Percentiles rank a stretch among this genome's conserved stretches.
Conservation (phyloP, 2,888 invertebrate species). For the Drosophila melanosoma region DNA sequence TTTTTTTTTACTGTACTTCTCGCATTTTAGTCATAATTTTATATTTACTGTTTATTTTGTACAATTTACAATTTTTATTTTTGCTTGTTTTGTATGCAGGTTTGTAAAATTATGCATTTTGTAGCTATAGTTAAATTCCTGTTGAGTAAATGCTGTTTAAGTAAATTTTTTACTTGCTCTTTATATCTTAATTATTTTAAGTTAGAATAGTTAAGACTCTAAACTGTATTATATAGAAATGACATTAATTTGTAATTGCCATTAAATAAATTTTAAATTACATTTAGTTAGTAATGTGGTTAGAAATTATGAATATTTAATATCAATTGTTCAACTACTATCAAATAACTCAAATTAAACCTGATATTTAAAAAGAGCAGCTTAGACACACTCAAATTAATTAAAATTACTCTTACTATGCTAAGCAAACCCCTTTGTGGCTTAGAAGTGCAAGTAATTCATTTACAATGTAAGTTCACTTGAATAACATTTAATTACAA, state of each 20-base stretch:
- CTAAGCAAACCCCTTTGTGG: neutral
- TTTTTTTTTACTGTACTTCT: conserved; percentile 22
- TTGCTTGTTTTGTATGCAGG: conserved; percentile 2
- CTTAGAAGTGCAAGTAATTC: conserved; percentile 5
- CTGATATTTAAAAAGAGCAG: neutral
- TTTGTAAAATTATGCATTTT: conserved; percentile 3
- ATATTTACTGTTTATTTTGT: conserved; percentile 1
- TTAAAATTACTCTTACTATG: neutral
- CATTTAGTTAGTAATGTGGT: too few relatives aligned
- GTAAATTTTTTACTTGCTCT: neutral
- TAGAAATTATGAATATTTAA: too few relatives aligned
- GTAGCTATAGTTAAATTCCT: neutral
- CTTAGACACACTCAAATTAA: neutral
- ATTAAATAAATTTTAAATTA: neutral
- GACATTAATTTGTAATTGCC: neutral
- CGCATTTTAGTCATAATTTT: conserved; percentile 16
- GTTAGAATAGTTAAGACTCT: neutral
- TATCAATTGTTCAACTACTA: too few relatives aligned
- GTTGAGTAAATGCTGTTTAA: neutral
- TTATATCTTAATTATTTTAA: neutral
- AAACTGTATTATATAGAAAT: neutral
- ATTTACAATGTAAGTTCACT: neutral
- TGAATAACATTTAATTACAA: neutral
- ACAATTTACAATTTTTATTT: neutral
- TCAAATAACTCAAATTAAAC: neutral